phyloP scores from a whole-genome alignment of 2,797 vertebrate species.

The Eremophila alpestris region DNA sequence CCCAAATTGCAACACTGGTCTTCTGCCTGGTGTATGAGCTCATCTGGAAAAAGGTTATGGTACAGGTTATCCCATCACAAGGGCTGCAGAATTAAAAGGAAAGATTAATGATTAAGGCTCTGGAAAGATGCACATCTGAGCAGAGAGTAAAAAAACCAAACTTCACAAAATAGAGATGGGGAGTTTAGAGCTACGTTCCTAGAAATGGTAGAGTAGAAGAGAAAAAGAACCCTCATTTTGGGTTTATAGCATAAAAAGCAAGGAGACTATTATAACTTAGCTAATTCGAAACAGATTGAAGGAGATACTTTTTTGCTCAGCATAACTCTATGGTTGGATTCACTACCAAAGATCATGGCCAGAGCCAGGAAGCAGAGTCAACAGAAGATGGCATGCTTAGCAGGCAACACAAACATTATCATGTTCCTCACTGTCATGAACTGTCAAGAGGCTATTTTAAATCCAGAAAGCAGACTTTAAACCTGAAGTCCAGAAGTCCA shows the following conservation, averaged over 20 bases:
- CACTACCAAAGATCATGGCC: background rate
- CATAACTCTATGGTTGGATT: background rate
- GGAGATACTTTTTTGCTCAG: background rate
- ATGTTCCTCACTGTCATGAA: background rate
- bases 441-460: background rate
- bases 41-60: accelerated
- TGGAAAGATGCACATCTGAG: background rate
- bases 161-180: background rate
- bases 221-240: background rate
- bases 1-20: background rate
- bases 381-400: background rate
- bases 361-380: background rate
- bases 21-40: background rate
- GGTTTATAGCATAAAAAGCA: background rate
- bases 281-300: background rate
- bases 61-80: background rate
- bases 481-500: background rate
- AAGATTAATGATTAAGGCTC: background rate
- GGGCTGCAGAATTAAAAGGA: background rate
- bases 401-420: background rate
- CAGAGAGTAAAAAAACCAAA: background rate
- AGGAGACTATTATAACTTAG: background rate
- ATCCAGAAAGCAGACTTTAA: background rate
- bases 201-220: background rate
- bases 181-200: background rate